Evolutionary conservation across 2,797 vertebrate genomes (phyloP).

Genomic region (Eupleurogrammus muticus): DNA sequence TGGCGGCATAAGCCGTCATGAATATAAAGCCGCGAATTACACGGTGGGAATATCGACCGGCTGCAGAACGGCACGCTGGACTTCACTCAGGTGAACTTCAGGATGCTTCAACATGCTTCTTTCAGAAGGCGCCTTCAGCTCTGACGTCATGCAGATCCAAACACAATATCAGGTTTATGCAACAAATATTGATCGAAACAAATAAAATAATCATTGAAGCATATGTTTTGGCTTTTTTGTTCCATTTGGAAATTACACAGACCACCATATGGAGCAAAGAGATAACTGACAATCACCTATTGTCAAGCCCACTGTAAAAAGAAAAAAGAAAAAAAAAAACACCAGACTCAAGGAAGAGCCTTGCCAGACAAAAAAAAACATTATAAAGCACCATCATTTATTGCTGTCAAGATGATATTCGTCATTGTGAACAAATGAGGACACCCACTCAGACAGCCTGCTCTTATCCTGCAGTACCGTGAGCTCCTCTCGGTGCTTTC

Average conservation of each 20-base stretch:
- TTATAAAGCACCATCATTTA: not conserved
- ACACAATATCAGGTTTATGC: not conserved
- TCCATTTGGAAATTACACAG: not conserved
- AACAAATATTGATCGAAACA: not conserved
- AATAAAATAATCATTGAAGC: not conserved
- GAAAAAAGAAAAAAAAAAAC: no score
- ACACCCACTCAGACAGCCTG: conserved; percentile 13
- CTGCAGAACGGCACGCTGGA: not conserved
- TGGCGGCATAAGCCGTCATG: not conserved
- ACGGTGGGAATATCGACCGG: not conserved
- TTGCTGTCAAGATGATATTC: not conserved
- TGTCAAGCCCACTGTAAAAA: not conserved
- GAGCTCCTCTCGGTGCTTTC: not conserved
- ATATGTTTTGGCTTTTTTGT: no score
- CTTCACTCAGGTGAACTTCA: not conserved
- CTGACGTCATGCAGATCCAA: not conserved
- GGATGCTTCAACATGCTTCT: not conserved
- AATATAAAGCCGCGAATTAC: not conserved
- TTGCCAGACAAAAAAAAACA: conserved; percentile 4
- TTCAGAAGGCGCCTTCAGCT: not conserved
- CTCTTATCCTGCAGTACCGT: not conserved
- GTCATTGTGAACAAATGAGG: not conserved
- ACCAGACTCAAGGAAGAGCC: not conserved
- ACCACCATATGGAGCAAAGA: not conserved
- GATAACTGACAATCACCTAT: not conserved